A percentile compares a stretch with the other conserved stretches of the same genome.
Conservation (phyloP, 2,888 invertebrate species). For the Endomychus coccineus region DNA sequence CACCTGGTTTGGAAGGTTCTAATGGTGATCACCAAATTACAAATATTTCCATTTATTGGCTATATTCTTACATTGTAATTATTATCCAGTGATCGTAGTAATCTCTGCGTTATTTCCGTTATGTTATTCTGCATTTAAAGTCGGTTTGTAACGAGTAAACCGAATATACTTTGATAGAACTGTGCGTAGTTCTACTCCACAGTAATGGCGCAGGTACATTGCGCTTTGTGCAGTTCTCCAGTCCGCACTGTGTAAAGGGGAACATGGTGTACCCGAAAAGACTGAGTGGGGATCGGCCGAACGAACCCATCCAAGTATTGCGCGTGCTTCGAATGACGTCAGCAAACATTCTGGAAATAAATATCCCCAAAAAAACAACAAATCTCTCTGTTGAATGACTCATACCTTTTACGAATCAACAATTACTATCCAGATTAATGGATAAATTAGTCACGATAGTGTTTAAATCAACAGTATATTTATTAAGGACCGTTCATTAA, state of each 20-base stretch:
- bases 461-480: too few relatives aligned
- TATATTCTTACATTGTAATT: slow-evolving; percentile 91
- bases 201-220: slow-evolving; percentile 47
- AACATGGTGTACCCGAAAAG: slow-evolving; percentile 45
- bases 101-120: slow-evolving; percentile 89
- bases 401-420: too few relatives aligned
- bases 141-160: slow-evolving; percentile 45
- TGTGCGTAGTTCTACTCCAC: slow-evolving; percentile 43
- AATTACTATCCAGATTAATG: too few relatives aligned
- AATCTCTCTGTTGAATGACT: too few relatives aligned
- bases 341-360: too few relatives aligned
- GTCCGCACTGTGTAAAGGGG: slow-evolving; percentile 45
- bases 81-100: slow-evolving; percentile 93
- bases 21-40: slow-evolving; percentile 30
- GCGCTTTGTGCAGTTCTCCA: slow-evolving; percentile 44
- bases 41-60: slow-evolving; percentile 29
- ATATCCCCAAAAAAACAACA: too few relatives aligned
- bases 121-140: slow-evolving; percentile 75
- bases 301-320: slow-evolving; percentile 36
- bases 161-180: slow-evolving; percentile 43
- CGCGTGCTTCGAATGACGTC: slow-evolving; percentile 39
- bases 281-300: slow-evolving; percentile 44
- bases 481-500: too few relatives aligned
- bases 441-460: too few relatives aligned
- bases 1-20: slow-evolving; percentile 34